A percentile compares a stretch with the other conserved stretches of the same genome.
phyloP scores from a whole-genome alignment of 2,888 invertebrate species.

The Andrena bicolor region DNA sequence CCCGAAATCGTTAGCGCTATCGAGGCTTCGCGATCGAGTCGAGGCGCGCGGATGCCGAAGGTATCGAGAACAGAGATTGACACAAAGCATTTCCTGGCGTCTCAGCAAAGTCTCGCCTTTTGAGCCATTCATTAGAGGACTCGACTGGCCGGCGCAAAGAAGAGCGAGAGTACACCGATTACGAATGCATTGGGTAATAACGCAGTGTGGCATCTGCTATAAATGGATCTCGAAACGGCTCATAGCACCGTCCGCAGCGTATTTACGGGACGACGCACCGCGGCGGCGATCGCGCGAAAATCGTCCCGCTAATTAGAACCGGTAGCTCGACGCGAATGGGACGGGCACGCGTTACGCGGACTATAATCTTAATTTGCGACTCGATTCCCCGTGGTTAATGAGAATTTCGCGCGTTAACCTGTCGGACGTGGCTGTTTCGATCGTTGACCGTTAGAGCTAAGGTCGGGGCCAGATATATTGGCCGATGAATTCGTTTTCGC shows the following conservation, averaged over 20 bases:
- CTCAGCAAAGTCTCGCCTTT: slow-evolving; percentile 66
- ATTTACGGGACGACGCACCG: slow-evolving; percentile 1
- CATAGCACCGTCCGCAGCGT: slow-evolving; percentile 33
- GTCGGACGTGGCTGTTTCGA: slow-evolving; percentile 1
- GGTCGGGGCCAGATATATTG: too few species aligned
- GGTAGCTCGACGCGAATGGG: slow-evolving; percentile 27
- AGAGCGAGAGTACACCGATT: slow-evolving; percentile 71
- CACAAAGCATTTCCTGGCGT: slow-evolving; percentile 23
- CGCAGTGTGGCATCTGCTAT: slow-evolving; percentile 71
- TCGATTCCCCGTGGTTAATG: slow-evolving; percentile 1
- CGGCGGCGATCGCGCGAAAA: slow-evolving; percentile 41
- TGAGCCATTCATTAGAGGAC: slow-evolving; percentile 68
- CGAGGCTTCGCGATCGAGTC: too few species aligned
- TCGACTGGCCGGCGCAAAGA: slow-evolving; percentile 28
- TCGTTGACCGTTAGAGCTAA: slow-evolving; percentile 13
- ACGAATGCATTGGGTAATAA: slow-evolving; percentile 81
- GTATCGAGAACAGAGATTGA: too few species aligned
- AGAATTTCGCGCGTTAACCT: slow-evolving; percentile 13
- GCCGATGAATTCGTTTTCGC: too few species aligned
- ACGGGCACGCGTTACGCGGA: slow-evolving; percentile 7
- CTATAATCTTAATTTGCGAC: slow-evolving; percentile 19
- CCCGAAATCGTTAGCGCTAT: neutral
- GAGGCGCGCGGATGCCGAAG: too few species aligned
- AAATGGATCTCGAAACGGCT: slow-evolving; percentile 47
- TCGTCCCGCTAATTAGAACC: slow-evolving; percentile 47